Evolutionary conservation across 2,113 vertebrate species (phyloP), one percentile per base, ranked within the genome.

Genomic region (Sphaerodactylus townsendi): DNA sequence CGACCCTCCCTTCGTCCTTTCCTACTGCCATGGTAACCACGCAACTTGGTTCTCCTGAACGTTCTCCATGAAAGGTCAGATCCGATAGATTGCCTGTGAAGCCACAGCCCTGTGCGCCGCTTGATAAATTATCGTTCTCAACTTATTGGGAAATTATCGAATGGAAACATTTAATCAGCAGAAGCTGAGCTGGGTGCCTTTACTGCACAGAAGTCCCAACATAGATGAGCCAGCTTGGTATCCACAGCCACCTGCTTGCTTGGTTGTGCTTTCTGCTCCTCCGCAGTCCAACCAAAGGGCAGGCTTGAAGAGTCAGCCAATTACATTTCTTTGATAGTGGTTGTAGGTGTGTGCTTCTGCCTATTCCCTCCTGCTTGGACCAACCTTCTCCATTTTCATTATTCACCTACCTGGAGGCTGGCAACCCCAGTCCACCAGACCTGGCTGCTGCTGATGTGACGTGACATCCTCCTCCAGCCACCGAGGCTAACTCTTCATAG

Each of bases 261-360:
- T 6, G 6, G 10, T 25, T 6, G 77, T 17, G 5, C 78, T 2
- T 78, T 44, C 9, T 3, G 0, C 10, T 23, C 4, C 9, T 66
- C 65, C 48, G 77, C 3, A 10, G 6, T 65, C 33, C 19, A 68
- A 44, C 74, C 28, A 37, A 86, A 73, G 86, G 56, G 69, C n/a
- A 88, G 86, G 62, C 92, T 92, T 83, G 77, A 89, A 77, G 72
- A 77, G 71, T 10, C 30, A n/a, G 6, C 46, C n/a, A n/a, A n/a
- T 44, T 44, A 44, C 44, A 44, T 44, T 44, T 44, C 4, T 44
- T 9, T 44, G 44, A 9, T 44, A 44, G 44, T 4, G 9, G 44
- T 44, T 44, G 44, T 5, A 44, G 44, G 44, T 44, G 9, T 44
- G 44, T 44, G 4, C 44, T 44, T 44, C 44, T 44, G 44, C 44